Evolutionary conservation across 1,140 invertebrate genomes (phyloP), one percentile per base, ranked within the genome.

Genomic region (Danaus melanippus): DNA sequence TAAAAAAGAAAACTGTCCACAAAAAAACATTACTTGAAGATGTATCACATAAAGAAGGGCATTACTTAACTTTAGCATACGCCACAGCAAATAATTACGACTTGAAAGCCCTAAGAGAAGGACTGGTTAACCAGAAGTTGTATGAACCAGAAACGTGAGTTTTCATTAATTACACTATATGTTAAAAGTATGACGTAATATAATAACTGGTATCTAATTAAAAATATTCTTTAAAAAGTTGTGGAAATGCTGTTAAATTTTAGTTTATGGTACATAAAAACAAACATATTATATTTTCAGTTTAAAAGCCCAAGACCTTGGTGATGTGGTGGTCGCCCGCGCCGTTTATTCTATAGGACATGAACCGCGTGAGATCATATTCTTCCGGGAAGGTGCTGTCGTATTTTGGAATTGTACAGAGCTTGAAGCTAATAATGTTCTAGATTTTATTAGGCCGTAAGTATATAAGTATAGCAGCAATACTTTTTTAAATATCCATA

Each of bases 331-430:
- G 12, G 72, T 84, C 0, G 83, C 78, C 0, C 82, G 74, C 62
- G 74, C 83, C 10, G 73, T 83, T 17, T 86, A 86, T 59, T 67
- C 58, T 10, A 61, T 86, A 0, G 83, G 71, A 8, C 43, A 68
- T 15, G 83, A 86, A 42, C 75, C 78, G 0, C 60, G 83, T 15
- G 76, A 86, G 62, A 84, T 86, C 8, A 67, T 84, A 5, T 80
- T 86, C 59, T 86, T 86, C 53, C 61, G 94, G 46, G 95, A 98
- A 87, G 96, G 96, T 9, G 92, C 93, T 12, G 91, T 96, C 10
- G 94, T 98, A 0, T 93, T 98, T 80, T 99, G 97, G 97, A 98
- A 98, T 87, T 91, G 97, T 58, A 90, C 92, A 17, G 93, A 96
- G 59, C 69, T 94, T 48, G 97, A 99, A 76, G 90, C 91, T 46